These are phyloP conservation scores for Resseliella maxima DNA, from an alignment of 2,888 invertebrate species.

Conservation along the genomic window DNA sequence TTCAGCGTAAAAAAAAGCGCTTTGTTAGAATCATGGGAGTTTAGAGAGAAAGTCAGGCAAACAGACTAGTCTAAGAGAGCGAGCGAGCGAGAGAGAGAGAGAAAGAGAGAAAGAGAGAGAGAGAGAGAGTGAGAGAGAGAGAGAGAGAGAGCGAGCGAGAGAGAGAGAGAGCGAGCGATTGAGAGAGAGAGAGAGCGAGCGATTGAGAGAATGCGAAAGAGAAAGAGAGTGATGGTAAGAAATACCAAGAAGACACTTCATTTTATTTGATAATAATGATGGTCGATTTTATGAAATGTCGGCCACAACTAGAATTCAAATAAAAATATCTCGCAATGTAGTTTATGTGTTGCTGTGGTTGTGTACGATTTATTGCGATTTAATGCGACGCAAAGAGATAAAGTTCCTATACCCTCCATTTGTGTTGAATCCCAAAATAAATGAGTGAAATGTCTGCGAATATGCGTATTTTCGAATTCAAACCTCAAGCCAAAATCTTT, in stretches of 20 bases:
- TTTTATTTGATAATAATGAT: conserved; percentile 5
- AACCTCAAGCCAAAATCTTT: conserved; percentile 12
- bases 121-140: too few species aligned
- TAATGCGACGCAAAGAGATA: conserved; percentile 24
- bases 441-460: not conserved
- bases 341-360: not conserved
- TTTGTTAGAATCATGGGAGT: too few species aligned
- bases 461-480: conserved; percentile 25
- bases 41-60: too few species aligned
- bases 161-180: too few species aligned
- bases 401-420: conserved; percentile 6
- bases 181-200: too few species aligned
- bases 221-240: too few species aligned
- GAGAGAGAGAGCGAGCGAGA: too few species aligned
- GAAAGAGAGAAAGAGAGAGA: too few species aligned
- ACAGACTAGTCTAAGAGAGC: too few species aligned
- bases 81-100: too few species aligned
- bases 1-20: not conserved
- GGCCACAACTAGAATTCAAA: not conserved
- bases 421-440: conserved; percentile 4
- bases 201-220: too few species aligned
- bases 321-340: not conserved
- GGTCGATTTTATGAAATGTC: not conserved
- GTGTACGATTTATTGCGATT: conserved; percentile 27
- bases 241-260: not conserved